Base-by-base conservation (phyloP, 92 coral and sea anemone species). In the Isaurus tuberculatus region DNA sequence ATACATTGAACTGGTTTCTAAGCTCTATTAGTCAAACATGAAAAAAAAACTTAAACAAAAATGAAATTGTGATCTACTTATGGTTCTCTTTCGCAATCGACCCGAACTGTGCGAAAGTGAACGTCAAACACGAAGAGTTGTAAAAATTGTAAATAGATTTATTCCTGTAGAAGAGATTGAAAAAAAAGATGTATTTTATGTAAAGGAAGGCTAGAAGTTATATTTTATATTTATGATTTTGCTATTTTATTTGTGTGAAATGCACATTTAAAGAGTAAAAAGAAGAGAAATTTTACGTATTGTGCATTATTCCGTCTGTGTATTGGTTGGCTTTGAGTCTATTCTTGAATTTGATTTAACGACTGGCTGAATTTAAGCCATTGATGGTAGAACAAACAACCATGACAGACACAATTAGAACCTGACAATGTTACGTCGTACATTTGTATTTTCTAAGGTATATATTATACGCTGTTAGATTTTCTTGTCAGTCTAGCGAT, bases 161-260 rank as follows among this genome's bases (percentile, higher is more conserved):
- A 48, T 48, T 32, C 61, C 19, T 60, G 49, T 72, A 79, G 82
- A 84, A 85, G 83, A 88, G 81, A 79, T 80, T 61, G 81, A 58
- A 82, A 75, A n/a, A n/a, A 84, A 80, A 46, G 85, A 93, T 93
- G 97, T 93, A 93, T 93, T 91, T 93, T 91, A 93, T 88, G 88
- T 84, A 83, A 93, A 88, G 92, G 91, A 91, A 88, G 79, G 79
- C 64, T 88, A 77, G 82, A 77, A 34, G 48, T 89, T 84, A 88
- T 87, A 88, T 72, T 79, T 73, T 85, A 85, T 89, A 89, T 89
- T 89, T 89, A 89, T 63, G 83, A 70, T 25, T 26, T 43, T 74
- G 74, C 80, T 80, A 81, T 89, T 88, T 86, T 89, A 89, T 89
- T 89, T 89, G 86, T 84, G 86, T 84, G 81, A 65, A 72, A 57